Conservation (phyloP, 2,888 invertebrate genomes). For the Scrobipalpa atriplicella region DNA sequence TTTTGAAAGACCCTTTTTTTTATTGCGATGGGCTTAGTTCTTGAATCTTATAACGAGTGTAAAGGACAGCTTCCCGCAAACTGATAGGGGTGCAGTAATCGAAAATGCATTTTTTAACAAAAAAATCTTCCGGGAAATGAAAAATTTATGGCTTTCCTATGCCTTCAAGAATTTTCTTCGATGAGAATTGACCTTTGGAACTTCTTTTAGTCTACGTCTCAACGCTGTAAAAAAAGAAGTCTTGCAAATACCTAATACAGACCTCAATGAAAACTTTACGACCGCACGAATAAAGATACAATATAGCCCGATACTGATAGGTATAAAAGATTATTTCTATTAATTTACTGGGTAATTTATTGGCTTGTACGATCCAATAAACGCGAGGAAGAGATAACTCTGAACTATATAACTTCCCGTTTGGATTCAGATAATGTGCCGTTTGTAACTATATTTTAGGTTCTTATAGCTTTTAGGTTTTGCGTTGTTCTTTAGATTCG, state of each 20-base stretch:
- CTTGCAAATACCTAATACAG: neutral
- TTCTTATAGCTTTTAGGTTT: neutral
- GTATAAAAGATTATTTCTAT: slow-evolving; percentile 26
- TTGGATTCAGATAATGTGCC: slow-evolving; percentile 5
- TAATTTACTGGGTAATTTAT: slow-evolving; percentile 28
- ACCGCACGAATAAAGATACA: slow-evolving; percentile 27
- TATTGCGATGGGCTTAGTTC: too few relatives aligned
- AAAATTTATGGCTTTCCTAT: too few relatives aligned
- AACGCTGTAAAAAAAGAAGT: neutral
- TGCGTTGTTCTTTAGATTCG: neutral
- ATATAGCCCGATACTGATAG: slow-evolving; percentile 22
- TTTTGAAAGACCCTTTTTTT: too few relatives aligned
- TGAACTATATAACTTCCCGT: slow-evolving; percentile 23
- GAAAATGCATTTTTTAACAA: too few relatives aligned
- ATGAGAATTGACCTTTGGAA: neutral
- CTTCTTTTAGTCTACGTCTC: neutral
- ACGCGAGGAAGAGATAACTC: slow-evolving; percentile 21
- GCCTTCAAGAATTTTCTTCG: too few relatives aligned
- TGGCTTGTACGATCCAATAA: slow-evolving; percentile 28
- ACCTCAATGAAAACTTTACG: slow-evolving; percentile 20
- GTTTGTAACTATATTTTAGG: neutral
- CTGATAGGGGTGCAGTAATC: too few relatives aligned
- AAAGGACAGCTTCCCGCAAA: too few relatives aligned
- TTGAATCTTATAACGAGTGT: too few relatives aligned
- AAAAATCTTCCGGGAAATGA: too few relatives aligned